Base-by-base conservation (phyloP, 2,113 vertebrate species). In the Colistium nudipinnis region DNA sequence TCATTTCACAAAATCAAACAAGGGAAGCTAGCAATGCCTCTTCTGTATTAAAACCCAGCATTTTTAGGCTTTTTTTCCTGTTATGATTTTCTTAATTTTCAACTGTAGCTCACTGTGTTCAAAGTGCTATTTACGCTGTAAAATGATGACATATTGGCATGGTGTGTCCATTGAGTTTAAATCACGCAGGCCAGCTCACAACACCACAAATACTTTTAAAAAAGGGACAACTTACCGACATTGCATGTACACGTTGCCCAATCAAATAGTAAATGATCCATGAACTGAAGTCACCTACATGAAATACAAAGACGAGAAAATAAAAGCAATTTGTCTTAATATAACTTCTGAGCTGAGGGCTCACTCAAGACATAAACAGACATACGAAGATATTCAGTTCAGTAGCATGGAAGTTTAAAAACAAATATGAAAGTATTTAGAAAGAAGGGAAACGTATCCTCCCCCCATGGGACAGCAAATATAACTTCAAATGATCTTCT, bases 241-340 rank as follows among this genome's bases (percentile, higher is more conserved):
- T 76, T 64, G 66, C 22, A 69, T 87, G 87, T 87, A 89, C 89
- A 88, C 86, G 81, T 76, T 74, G 41, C 62, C 48, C 28, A 56
- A 56, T 68, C 41, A 76, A 70, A 77, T 25, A 79, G 49, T 47
- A 69, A 79, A 60, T 64, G 12, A 72, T 48, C 44, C 11, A 70
- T 74, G 30, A 44, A 36, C 2, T 54, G 13, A 62, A 64, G 25
- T 83, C 56, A 60, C 55, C 38, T 56, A 75, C 62, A 76, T 55
- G 47, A 70, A 75, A 74, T 52, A 54, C 36, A 70, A 70, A 35
- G 25, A 65, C 43, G 68, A 20, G n/a, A 59, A 75, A 59, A 55
- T 10, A 45, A 45, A 30, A 56, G 43, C 67, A 22, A 45, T 31
- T 1, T 53, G 35, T 68, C 43, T n/a, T 35, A 65, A 22, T 22